These are phyloP conservation scores for Volucella inanis DNA, from an alignment of 2,888 invertebrate genomes.

Conservation along the genomic window DNA sequence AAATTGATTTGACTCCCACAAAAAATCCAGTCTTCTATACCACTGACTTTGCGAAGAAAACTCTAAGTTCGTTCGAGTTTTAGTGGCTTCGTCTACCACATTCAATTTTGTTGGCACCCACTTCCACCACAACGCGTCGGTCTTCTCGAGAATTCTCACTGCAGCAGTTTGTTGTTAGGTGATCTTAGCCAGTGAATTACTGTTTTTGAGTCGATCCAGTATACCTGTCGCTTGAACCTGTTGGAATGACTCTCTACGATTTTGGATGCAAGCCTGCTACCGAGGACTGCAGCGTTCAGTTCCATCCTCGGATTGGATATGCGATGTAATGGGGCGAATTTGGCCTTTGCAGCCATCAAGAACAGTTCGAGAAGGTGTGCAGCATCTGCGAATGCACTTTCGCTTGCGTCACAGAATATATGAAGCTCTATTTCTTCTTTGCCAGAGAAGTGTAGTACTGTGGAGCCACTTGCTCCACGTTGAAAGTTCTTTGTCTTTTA, in stretches of 20 bases:
- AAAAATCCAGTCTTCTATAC: background rate
- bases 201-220: constrained; percentile 76
- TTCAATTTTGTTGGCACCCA: too few relatives aligned
- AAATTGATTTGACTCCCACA: background rate
- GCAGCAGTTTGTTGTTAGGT: constrained; percentile 69
- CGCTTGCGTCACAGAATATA: background rate
- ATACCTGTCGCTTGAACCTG: constrained; percentile 38
- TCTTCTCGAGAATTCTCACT: too few relatives aligned
- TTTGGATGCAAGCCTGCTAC: constrained; percentile 28
- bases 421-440: background rate
- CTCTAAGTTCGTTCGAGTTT: constrained; percentile 71
- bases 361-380: background rate
- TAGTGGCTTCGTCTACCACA: too few relatives aligned
- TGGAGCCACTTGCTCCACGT: background rate
- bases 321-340: constrained; percentile 59
- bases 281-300: constrained; percentile 66
- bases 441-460: background rate
- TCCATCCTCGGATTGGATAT: constrained; percentile 68
- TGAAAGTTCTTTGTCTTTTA: background rate
- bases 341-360: constrained; percentile 19
- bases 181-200: constrained; percentile 75
- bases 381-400: background rate
- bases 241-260: constrained; percentile 32
- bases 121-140: too few relatives aligned
- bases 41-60: constrained; percentile 6